A percentile compares a stretch with the other conserved stretches of the same genome.
Evolutionary conservation across 2,888 invertebrate species (phyloP).

Genomic region (Drosophila mulleri): DNA sequence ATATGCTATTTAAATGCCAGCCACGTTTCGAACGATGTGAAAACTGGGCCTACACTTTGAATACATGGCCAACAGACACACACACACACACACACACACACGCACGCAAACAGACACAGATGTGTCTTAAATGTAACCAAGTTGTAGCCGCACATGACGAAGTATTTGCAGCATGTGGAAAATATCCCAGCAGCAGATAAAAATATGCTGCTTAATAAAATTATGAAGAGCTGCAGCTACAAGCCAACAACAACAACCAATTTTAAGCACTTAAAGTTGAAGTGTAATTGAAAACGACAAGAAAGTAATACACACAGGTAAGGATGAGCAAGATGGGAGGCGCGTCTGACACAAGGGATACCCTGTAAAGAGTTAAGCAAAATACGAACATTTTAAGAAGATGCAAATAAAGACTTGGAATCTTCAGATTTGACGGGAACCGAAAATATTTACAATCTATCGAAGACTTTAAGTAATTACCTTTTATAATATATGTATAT

Average conservation of each 20-base stretch:
- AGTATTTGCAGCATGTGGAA: conserved; percentile 65
- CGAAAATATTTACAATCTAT: too few species aligned
- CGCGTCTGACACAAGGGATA: background rate
- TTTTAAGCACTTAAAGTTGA: conserved; percentile 56
- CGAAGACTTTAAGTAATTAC: too few species aligned
- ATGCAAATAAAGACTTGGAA: too few species aligned
- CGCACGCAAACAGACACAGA: background rate
- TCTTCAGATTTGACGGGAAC: too few species aligned
- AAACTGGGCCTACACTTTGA: conserved; percentile 59
- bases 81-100: background rate
- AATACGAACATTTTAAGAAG: too few species aligned
- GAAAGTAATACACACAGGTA: conserved; percentile 10
- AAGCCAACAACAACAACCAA: conserved; percentile 29
- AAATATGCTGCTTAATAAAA: conserved; percentile 58
- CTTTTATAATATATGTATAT: too few species aligned
- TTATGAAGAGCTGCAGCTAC: conserved; percentile 53
- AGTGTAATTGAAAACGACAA: conserved; percentile 71
- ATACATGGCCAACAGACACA: conserved; percentile 6
- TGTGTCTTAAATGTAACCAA: conserved; percentile 9
- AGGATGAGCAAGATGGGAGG: background rate
- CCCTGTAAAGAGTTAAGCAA: background rate
- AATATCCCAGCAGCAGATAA: conserved; percentile 49
- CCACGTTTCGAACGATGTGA: conserved; percentile 70
- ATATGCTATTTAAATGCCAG: conserved; percentile 65
- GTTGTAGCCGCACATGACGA: conserved; percentile 29